Evolutionary conservation across 2,888 invertebrate species (phyloP), one percentile per base, ranked within the genome.

Genomic region (Empis stercorea): DNA sequence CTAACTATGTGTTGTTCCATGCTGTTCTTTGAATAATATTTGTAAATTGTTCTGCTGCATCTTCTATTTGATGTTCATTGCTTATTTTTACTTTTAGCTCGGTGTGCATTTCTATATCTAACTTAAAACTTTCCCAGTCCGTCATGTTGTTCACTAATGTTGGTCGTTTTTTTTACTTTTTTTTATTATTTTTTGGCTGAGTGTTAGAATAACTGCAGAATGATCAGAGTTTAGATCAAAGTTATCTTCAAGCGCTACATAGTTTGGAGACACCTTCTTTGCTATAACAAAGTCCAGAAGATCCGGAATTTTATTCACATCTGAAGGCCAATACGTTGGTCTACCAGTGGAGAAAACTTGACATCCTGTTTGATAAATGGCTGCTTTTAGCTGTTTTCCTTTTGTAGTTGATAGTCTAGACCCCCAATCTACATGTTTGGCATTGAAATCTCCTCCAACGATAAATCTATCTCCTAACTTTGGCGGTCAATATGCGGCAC

Each of bases 161-260:
- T n/a, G n/a, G 37, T 4, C n/a, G 9, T 37, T 9, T 4, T 37
- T 10, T 37, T n/a, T n/a, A n/a, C n/a, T n/a, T n/a, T 37, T 15
- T 10, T 9, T n/a, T 14, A 37, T 37, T 4, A 10, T n/a, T 10
- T n/a, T 37, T 37, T n/a, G 9, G n/a, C 10, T 14, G 3, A 37
- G 10, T 14, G 37, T 15, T n/a, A 37, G n/a, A 10, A 37, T n/a
- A 3, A 37, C 37, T 3, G 46, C 41, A 4, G 41, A 16, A 14
- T 46, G 41, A n/a, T 41, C 46, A 20, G 46, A 46, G 34, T 16
- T 41, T n/a, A 46, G 20, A 13, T 46, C 46, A n/a, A 41, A 17
- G 13, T 13, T 13, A 7, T 23, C 16, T 7, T 13, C 30, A 10
- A 41, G 23, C 3, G 41, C 15, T 6, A 34, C 6, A 34, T 20